phyloP scores from a whole-genome alignment of 2,888 invertebrate genomes.

The Platycheirus rosarum region DNA sequence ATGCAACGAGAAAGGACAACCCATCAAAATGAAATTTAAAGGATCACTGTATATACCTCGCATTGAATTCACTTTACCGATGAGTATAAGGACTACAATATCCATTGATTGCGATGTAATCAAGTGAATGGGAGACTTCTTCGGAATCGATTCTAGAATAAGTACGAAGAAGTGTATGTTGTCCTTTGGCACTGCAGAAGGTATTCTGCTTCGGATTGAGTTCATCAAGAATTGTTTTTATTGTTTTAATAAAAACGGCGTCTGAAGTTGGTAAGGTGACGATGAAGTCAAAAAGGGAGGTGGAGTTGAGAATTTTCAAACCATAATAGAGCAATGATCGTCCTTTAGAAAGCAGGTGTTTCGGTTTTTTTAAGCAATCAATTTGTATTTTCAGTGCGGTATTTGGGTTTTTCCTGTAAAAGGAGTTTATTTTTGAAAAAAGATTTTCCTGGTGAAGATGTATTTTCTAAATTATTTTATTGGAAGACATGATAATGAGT shows the following conservation, averaged over 20 bases:
- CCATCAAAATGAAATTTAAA: conserved; percentile 35
- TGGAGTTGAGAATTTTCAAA: conserved; percentile 40
- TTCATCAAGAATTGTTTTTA: conserved; percentile 59
- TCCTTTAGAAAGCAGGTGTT: conserved; percentile 44
- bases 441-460: neutral
- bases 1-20: neutral
- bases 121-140: conserved; percentile 58
- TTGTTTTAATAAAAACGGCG: conserved; percentile 57
- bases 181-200: too few relatives aligned
- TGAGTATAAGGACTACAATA: conserved; percentile 57
- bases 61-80: conserved; percentile 61
- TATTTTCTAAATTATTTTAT: neutral
- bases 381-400: conserved; percentile 18
- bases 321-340: conserved; percentile 20
- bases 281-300: conserved; percentile 30
- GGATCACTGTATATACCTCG: conserved; percentile 12
- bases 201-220: conserved; percentile 1
- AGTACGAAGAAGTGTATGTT: conserved; percentile 1
- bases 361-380: conserved; percentile 21
- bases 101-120: conserved; percentile 73
- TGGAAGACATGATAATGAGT: neutral
- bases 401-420: too few relatives aligned
- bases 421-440: too few relatives aligned
- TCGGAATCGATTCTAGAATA: conserved; percentile 9
- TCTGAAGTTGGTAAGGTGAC: conserved; percentile 13